phyloP scores from a whole-genome alignment of 2,113 vertebrate species.

The Cochlearius cochlearius region DNA sequence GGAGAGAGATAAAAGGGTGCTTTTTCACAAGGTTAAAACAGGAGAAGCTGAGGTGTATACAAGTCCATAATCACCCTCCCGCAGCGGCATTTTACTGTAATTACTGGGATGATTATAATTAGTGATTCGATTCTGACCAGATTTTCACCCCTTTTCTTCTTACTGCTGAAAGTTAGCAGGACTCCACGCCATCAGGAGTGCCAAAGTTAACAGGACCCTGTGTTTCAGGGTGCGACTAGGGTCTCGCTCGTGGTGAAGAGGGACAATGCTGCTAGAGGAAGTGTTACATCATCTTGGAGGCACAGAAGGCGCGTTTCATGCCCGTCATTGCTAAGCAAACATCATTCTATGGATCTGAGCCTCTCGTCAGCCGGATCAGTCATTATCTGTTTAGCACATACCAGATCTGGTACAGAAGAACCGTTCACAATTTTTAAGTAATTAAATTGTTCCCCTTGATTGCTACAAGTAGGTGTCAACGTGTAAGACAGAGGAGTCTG shows the following conservation, averaged over 20 bases:
- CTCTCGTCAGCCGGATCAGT: neutral
- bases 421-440: neutral
- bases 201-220: neutral
- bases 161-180: neutral
- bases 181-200: accelerated
- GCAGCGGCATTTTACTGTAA: neutral
- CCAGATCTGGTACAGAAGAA: neutral
- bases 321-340: neutral
- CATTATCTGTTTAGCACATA: neutral
- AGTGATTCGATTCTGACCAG: neutral
- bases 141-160: neutral
- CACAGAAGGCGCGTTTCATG: neutral
- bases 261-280: neutral
- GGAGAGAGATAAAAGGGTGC: neutral
- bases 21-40: neutral
- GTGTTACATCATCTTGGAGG: neutral
- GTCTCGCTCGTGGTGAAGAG: neutral
- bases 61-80: neutral
- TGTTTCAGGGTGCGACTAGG: neutral
- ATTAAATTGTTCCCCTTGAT: neutral
- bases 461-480: neutral
- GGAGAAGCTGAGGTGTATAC: neutral
- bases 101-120: neutral
- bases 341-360: neutral
- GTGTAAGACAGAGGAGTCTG: neutral